phyloP scores from a whole-genome alignment of 2,888 invertebrate species.

The Drosophila neotestacea region DNA sequence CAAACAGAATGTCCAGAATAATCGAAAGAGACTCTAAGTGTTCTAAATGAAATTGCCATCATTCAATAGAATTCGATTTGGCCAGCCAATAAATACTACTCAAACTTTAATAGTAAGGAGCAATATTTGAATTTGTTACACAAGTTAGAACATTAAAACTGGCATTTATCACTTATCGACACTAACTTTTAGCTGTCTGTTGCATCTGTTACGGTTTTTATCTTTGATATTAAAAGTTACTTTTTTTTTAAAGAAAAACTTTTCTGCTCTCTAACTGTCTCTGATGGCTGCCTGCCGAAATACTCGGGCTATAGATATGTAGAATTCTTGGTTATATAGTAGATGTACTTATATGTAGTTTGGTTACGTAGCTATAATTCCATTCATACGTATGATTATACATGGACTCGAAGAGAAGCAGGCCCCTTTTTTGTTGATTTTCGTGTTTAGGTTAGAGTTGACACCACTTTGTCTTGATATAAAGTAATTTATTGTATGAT shows the following conservation, averaged over 20 bases:
- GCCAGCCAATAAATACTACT: constrained; percentile 8
- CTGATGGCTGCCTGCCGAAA: neutral
- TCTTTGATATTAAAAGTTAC: neutral
- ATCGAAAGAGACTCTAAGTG: constrained; percentile 37
- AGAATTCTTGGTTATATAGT: neutral
- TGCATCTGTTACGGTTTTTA: neutral
- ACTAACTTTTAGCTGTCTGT: neutral
- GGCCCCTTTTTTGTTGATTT: constrained; percentile 10
- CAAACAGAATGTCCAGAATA: constrained; percentile 26
- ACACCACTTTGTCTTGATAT: constrained; percentile 74
- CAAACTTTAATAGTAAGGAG: too few relatives aligned
- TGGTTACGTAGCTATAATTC: too few relatives aligned
- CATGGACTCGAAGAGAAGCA: constrained; percentile 6
- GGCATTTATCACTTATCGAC: neutral
- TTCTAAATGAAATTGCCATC: constrained; percentile 36
- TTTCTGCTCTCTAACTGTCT: too few relatives aligned
- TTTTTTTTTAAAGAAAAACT: too few relatives aligned
- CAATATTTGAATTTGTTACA: neutral
- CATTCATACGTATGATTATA: constrained; percentile 28
- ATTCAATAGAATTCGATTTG: constrained; percentile 10
- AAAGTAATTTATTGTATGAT: constrained; percentile 69
- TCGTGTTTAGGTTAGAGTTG: constrained; percentile 46
- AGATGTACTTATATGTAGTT: neutral
- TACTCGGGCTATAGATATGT: neutral
- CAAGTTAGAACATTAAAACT: neutral